phyloP scores from a whole-genome alignment of 2,888 invertebrate species.

The Capitulum mitella region DNA sequence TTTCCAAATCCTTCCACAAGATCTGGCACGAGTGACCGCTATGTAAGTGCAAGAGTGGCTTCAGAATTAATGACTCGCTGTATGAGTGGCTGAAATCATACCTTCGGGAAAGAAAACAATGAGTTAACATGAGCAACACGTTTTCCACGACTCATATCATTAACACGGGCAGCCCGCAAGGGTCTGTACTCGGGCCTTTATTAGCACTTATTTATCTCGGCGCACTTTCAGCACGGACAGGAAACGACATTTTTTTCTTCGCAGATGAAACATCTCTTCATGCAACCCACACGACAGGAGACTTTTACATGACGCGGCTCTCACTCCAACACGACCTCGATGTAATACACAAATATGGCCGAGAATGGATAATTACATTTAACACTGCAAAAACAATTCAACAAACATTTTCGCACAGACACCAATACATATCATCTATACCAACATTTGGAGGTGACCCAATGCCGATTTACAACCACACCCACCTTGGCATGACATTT shows the following conservation, averaged over 20 bases:
- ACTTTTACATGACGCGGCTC: background rate
- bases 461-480: background rate
- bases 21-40: background rate
- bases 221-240: background rate
- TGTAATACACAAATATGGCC: background rate
- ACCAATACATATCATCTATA: background rate
- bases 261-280: background rate
- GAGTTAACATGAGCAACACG: background rate
- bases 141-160: background rate
- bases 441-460: background rate
- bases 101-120: background rate
- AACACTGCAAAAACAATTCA: background rate
- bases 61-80: background rate
- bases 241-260: background rate
- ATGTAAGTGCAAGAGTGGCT: background rate
- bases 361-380: background rate
- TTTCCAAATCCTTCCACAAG: background rate
- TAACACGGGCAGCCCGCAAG: background rate
- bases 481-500: background rate
- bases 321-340: background rate
- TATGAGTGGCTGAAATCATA: background rate
- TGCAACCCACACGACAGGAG: background rate
- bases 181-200: background rate
- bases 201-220: background rate
- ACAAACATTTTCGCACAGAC: background rate